Base-by-base conservation (phyloP, 2,797 vertebrate genomes). In the Notolabrus celidotus region DNA sequence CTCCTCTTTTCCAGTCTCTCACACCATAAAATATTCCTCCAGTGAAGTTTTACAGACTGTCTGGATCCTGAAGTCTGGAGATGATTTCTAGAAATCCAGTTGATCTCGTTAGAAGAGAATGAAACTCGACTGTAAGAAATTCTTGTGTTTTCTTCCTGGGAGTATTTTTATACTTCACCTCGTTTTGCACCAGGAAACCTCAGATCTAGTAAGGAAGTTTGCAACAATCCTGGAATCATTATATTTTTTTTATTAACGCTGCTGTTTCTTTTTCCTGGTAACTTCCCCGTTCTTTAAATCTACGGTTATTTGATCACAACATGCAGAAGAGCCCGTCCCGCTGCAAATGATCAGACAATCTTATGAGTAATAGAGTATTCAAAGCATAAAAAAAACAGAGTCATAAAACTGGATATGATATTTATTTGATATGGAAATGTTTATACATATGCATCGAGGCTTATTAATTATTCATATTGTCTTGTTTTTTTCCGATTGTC, bases 351-450 rank as follows among this genome's bases (percentile, higher is more conserved):
- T 87, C 77, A 86, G 72, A 82, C 69, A 31, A 25, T 54, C 61
- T 56, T 62, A 46, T 46, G 33, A 81, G 74, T 76, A 81, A 88
- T 70, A 69, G 56, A 76, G 60, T 60, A 86, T 86, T 79, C 80
- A 86, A 84, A 81, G 67, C 45, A 52, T 33, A 34, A 64, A 62
- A 73, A 82, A 84, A 70, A 46, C n/a, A 12, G 46, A 80, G 74
- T 77, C 67, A 79, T 80, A 86, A 88, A 86, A 90, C 78, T 58
- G 85, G 82, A 88, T 72, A 76, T 79, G 74, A 78, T 87, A 88
- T 93, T 89, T 93, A 90, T 94, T 93, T 94, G 89, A 94, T 90
- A 89, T 92, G 89, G 86, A 91, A 92, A 94, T 92, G 66, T 89
- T 86, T 86, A 89, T 90, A 88, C 85, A 90, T 89, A 89, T 89